phyloP scores from a whole-genome alignment of 2,113 vertebrate genomes.

The Apteryx mantelli region DNA sequence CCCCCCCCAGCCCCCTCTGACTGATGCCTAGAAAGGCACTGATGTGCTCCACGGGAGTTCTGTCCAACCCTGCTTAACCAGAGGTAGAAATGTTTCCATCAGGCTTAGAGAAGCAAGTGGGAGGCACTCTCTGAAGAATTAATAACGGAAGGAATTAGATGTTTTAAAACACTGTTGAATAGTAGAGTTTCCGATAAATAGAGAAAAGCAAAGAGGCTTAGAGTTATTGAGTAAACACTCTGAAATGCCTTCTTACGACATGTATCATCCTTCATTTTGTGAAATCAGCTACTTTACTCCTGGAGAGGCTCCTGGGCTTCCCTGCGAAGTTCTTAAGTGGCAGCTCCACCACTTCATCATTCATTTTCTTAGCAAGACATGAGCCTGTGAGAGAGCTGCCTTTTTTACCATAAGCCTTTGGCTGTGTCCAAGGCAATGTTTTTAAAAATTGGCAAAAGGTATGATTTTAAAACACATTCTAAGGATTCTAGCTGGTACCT shows the following conservation, averaged over 20 bases:
- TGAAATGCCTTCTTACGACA: background rate
- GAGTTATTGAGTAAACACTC: background rate
- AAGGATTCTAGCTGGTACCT: background rate
- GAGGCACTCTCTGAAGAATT: conserved; percentile 16
- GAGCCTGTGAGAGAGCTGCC: background rate
- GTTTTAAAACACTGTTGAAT: background rate
- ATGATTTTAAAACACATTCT: background rate
- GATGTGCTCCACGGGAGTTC: background rate
- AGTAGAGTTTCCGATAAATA: background rate
- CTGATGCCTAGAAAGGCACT: background rate
- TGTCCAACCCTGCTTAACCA: background rate
- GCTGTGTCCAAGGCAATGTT: background rate
- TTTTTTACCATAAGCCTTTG: background rate
- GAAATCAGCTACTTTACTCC: conserved; percentile 49
- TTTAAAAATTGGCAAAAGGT: background rate
- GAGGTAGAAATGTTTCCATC: background rate
- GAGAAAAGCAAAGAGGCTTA: background rate
- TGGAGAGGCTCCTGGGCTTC: conserved; percentile 38
- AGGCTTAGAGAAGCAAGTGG: background rate
- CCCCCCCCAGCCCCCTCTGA: background rate
- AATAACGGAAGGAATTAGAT: background rate
- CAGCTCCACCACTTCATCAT: conserved; percentile 12
- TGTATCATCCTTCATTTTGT: background rate
- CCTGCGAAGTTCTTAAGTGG: background rate
- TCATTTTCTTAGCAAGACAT: background rate